These are phyloP conservation scores for Pocota personata DNA, from an alignment of 2,888 invertebrate species.

Conservation along the genomic window DNA sequence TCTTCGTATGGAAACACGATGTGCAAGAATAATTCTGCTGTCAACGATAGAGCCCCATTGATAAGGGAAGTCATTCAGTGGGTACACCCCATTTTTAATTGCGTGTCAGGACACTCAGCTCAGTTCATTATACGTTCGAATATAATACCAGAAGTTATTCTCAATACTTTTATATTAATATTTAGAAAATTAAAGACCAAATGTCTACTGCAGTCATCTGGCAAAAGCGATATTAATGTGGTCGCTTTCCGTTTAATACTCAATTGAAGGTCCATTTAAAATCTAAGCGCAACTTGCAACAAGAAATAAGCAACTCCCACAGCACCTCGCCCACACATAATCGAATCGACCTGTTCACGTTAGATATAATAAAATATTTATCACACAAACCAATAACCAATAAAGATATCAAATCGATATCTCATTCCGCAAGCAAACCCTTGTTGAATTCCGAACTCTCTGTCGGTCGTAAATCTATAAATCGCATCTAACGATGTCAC, in stretches of 20 bases:
- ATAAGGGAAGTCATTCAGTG: too few relatives aligned
- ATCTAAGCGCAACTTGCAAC: constrained; percentile 20
- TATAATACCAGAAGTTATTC: too few relatives aligned
- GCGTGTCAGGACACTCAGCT: too few relatives aligned
- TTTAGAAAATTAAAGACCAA: too few relatives aligned
- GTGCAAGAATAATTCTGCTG: too few relatives aligned
- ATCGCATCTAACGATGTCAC: constrained; percentile 70
- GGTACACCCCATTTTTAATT: too few relatives aligned
- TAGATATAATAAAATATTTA: constrained; percentile 68
- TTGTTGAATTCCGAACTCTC: constrained; percentile 53
- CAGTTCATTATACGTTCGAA: too few relatives aligned
- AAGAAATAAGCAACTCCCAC: neutral
- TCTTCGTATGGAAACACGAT: too few relatives aligned
- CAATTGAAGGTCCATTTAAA: constrained; percentile 23
- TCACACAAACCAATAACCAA: constrained; percentile 64
- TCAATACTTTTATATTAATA: too few relatives aligned
- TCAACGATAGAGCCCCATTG: too few relatives aligned
- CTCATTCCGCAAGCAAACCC: constrained; percentile 33
- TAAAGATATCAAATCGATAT: constrained; percentile 68
- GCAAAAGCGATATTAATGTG: neutral
- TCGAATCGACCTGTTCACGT: constrained; percentile 30
- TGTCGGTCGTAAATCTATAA: constrained; percentile 68
- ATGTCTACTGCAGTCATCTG: neutral
- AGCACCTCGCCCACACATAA: neutral
- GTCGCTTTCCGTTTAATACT: neutral